Evolutionary conservation across 2,888 invertebrate species (phyloP).

Genomic region (Drosophila phalerata): DNA sequence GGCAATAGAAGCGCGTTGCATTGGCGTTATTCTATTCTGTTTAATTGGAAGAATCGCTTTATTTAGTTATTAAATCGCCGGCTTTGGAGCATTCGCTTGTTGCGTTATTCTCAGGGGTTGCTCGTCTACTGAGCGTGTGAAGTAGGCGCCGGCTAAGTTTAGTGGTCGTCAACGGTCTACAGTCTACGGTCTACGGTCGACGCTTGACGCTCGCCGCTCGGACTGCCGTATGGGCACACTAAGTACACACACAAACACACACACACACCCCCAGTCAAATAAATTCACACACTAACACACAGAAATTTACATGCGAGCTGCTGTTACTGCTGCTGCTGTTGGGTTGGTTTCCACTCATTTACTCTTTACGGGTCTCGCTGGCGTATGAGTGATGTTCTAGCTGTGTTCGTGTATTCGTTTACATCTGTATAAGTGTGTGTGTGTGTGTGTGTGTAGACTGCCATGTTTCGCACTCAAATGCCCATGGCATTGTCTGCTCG

Average conservation of each 20-base stretch:
- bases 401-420: constrained; percentile 9
- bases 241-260: constrained; percentile 27
- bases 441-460: constrained; percentile 28
- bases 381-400: constrained; percentile 76
- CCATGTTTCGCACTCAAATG: constrained; percentile 70
- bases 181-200: constrained; percentile 15
- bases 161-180: constrained; percentile 60
- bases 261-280: constrained; percentile 17
- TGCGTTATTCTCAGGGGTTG: constrained; percentile 83
- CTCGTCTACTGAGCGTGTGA: constrained; percentile 79
- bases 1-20: constrained; percentile 29
- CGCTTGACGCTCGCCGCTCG: constrained; percentile 51
- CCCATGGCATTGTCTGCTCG: constrained; percentile 74
- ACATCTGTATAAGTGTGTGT: constrained; percentile 6
- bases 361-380: constrained; percentile 58
- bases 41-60: constrained; percentile 22
- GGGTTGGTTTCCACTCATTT: constrained; percentile 69
- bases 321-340: constrained; percentile 17
- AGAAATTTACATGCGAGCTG: constrained; percentile 38
- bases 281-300: constrained; percentile 12
- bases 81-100: constrained; percentile 46
- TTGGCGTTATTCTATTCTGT: constrained; percentile 7
- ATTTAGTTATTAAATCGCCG: constrained; percentile 36
- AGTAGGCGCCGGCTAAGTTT: constrained; percentile 76
- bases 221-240: constrained; percentile 33